Evolutionary conservation across 1,140 invertebrate genomes (phyloP).

Genomic region (Papilio aristodemus): DNA sequence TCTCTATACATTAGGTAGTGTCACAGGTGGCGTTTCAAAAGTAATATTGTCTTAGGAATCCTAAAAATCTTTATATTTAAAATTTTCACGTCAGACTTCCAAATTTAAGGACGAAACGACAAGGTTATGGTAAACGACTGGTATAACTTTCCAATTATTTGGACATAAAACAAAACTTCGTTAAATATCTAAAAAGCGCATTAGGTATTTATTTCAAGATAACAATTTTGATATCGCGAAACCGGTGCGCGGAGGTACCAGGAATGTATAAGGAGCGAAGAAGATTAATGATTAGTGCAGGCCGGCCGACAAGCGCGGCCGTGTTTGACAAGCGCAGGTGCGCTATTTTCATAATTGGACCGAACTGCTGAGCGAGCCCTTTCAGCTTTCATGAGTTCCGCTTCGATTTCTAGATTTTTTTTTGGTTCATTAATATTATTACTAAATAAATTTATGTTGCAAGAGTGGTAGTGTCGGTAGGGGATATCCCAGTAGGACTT

Average conservation of each 20-base stretch:
- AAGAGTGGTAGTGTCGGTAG: too few relatives aligned
- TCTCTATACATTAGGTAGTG: too few relatives aligned
- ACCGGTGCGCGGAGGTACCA: constrained; percentile 54
- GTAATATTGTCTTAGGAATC: too few relatives aligned
- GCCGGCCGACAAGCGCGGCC: constrained; percentile 69
- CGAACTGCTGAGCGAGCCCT: constrained; percentile 61
- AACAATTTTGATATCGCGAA: constrained; percentile 58
- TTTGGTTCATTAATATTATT: background rate
- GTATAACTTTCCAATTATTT: too few relatives aligned
- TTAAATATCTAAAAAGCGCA: constrained; percentile 10
- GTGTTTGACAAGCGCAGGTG: constrained; percentile 78
- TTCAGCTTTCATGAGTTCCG: constrained; percentile 67
- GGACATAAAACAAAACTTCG: too few relatives aligned
- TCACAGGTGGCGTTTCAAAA: too few relatives aligned
- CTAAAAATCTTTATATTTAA: too few relatives aligned
- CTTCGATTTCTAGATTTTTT: constrained; percentile 5
- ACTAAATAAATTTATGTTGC: too few relatives aligned
- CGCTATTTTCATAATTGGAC: constrained; percentile 80
- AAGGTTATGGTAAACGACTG: too few relatives aligned
- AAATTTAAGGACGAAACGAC: too few relatives aligned
- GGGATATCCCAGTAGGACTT: too few relatives aligned
- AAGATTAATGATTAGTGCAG: constrained; percentile 73
- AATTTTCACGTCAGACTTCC: too few relatives aligned
- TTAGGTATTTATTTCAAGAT: constrained; percentile 41
- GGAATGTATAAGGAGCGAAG: constrained; percentile 71